Conservation (phyloP, 2,797 vertebrate species). For the Fistularia tabacaria region DNA sequence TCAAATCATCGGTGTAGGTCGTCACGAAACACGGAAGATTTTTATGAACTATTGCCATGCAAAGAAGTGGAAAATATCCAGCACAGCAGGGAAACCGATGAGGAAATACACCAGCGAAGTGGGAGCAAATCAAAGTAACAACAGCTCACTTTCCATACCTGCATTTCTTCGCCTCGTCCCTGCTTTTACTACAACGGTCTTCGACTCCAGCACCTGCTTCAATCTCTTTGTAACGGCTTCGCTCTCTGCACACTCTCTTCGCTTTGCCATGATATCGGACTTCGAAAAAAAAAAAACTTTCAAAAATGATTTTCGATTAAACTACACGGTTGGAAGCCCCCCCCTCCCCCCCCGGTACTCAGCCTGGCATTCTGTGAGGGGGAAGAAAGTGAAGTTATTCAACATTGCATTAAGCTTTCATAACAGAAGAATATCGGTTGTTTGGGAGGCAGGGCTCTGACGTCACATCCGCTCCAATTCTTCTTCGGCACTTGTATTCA, state of each 20-base stretch:
- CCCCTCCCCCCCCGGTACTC: neutral
- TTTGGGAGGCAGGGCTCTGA: slow-evolving; percentile 24
- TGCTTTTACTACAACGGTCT: slow-evolving; percentile 11
- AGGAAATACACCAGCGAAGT: too few species aligned
- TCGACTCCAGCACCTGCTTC: slow-evolving; percentile 49
- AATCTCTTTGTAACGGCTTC: slow-evolving; percentile 60
- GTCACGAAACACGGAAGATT: too few species aligned
- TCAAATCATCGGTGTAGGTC: too few species aligned
- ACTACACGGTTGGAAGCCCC: neutral
- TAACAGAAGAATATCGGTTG: slow-evolving; percentile 42
- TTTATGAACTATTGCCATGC: too few species aligned
- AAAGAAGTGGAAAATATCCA: too few species aligned
- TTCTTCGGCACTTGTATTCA: too few species aligned
- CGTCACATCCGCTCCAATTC: slow-evolving; percentile 63
- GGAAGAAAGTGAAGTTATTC: slow-evolving; percentile 31
- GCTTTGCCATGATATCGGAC: slow-evolving; percentile 69
- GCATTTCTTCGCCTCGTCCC: slow-evolving; percentile 31
- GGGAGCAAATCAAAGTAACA: too few species aligned
- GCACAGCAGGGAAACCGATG: too few species aligned
- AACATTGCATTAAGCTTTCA: slow-evolving; percentile 59
- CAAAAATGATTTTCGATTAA: neutral
- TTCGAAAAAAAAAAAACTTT: neutral
- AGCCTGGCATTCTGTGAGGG: slow-evolving; percentile 20
- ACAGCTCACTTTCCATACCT: slow-evolving; percentile 46
- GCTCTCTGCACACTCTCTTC: slow-evolving; percentile 30